Evolutionary conservation across 1,140 invertebrate species (phyloP).

Genomic region (Geopemphigus sp.): DNA sequence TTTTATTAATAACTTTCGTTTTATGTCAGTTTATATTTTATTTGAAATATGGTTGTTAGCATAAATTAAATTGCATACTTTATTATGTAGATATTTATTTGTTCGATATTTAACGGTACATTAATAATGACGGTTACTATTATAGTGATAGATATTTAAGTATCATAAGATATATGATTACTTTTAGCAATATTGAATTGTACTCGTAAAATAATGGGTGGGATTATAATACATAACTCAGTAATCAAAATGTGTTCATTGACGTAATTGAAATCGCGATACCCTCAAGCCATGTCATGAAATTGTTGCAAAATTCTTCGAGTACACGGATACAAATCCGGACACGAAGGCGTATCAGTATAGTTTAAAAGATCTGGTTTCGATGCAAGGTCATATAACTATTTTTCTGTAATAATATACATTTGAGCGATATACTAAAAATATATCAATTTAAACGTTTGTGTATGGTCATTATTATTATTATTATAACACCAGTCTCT

Average conservation of each 20-base stretch:
- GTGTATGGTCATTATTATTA: background rate
- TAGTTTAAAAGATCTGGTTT: constrained; percentile 26
- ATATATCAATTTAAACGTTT: background rate
- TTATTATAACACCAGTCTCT: background rate
- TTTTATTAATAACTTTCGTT: no score
- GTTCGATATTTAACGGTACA: no score
- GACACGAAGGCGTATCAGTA: constrained; percentile 23
- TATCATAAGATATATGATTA: no score
- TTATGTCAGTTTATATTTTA: no score
- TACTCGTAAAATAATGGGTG: background rate
- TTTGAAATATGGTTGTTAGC: no score
- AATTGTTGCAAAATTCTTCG: background rate
- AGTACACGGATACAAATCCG: constrained; percentile 24
- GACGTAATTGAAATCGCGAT: background rate
- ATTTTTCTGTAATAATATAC: constrained; percentile 1
- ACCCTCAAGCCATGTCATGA: background rate
- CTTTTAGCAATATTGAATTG: background rate
- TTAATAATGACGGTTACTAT: no score
- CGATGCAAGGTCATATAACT: constrained; percentile 15
- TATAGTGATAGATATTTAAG: no score
- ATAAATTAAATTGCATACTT: no score
- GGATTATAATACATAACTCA: background rate
- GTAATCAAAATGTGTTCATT: background rate
- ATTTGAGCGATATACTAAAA: background rate
- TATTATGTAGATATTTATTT: no score